phyloP scores from a whole-genome alignment of 2,113 vertebrate genomes.

The Spea bombifrons region DNA sequence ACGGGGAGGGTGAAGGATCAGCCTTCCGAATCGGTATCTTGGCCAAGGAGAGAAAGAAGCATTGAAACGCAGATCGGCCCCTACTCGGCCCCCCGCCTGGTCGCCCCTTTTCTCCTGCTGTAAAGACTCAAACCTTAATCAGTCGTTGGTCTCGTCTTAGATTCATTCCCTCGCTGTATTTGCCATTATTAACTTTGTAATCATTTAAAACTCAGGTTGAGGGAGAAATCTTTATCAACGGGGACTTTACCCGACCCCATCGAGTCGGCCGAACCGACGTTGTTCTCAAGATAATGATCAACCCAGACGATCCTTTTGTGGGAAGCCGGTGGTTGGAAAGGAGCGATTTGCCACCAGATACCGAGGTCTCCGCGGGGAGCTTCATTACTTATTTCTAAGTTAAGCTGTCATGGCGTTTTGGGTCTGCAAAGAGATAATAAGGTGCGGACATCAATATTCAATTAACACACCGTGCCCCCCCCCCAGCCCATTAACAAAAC shows the following conservation, averaged over 20 bases:
- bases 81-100: too few relatives aligned
- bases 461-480: constrained; percentile 16
- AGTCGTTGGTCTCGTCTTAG: too few relatives aligned
- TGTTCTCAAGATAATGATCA: neutral
- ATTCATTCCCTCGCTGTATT: too few relatives aligned
- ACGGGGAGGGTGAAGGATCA: too few relatives aligned
- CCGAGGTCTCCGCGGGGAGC: constrained; percentile 17
- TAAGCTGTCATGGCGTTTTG: constrained; percentile 17
- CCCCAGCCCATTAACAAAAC: constrained; percentile 24
- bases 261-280: neutral
- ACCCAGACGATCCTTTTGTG: neutral
- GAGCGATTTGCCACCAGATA: neutral
- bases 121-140: too few relatives aligned
- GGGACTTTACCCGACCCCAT: neutral
- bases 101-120: too few relatives aligned
- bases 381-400: constrained; percentile 23
- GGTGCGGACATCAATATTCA: constrained; percentile 37
- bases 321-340: neutral
- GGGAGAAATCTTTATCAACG: neutral
- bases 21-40: too few relatives aligned
- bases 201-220: neutral
- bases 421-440: constrained; percentile 17
- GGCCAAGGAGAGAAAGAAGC: too few relatives aligned
- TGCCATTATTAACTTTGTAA: neutral
- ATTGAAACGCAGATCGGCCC: too few relatives aligned